These are phyloP conservation scores for Octomys mimax DNA, from an alignment of 2,797 vertebrate species.

Conservation along the genomic window DNA sequence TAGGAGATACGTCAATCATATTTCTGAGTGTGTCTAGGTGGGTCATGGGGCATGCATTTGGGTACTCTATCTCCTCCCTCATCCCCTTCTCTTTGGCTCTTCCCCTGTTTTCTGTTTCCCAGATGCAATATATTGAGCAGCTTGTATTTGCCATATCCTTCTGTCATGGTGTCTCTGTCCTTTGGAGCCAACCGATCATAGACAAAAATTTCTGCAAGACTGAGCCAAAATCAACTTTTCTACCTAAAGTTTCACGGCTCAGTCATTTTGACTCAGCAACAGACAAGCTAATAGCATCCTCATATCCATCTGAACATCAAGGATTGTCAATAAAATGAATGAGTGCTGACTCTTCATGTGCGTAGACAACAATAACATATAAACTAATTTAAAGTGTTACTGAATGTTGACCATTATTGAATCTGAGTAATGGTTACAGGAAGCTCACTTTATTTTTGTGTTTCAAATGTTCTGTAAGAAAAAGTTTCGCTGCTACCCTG, in stretches of 20 bases:
- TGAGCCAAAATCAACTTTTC: background rate
- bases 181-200: background rate
- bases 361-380: background rate
- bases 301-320: background rate
- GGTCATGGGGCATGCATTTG: background rate
- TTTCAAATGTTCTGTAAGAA: constrained; percentile 51
- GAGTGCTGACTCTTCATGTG: background rate
- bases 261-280: background rate
- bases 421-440: background rate
- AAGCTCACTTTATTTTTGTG: constrained; percentile 7
- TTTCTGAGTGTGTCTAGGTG: background rate
- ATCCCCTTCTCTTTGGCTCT: background rate
- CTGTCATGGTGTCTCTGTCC: background rate
- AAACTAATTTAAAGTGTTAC: constrained; percentile 47
- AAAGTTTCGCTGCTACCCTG: background rate
- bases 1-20: background rate
- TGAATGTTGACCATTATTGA: background rate
- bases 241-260: background rate
- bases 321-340: constrained; percentile 32
- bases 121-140: background rate
- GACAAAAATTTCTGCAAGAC: background rate
- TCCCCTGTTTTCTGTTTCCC: background rate
- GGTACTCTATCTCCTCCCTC: background rate
- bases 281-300: background rate
- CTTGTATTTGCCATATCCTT: background rate